A percentile compares a stretch with the other conserved stretches of the same genome.
Conservation (phyloP, 2,113 vertebrate genomes). For the Lampris incognitus region DNA sequence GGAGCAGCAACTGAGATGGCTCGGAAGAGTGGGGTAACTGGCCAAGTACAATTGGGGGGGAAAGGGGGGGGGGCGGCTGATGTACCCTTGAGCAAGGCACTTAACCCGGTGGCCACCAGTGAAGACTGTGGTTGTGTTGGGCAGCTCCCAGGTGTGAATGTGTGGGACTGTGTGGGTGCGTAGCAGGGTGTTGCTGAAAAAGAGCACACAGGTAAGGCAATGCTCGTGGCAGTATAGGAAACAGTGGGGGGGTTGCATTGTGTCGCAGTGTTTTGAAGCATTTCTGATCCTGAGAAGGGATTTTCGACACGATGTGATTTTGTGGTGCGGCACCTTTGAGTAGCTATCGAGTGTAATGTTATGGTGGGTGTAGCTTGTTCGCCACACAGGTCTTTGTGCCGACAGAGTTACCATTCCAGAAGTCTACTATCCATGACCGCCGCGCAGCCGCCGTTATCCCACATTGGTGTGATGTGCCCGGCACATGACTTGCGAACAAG, state of each 20-base stretch:
- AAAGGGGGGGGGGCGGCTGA: too few relatives aligned
- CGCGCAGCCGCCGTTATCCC: background rate
- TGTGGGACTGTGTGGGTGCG: too few relatives aligned
- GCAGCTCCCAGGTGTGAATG: too few relatives aligned
- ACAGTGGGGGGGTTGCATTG: slow-evolving; percentile 53
- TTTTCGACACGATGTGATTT: slow-evolving; percentile 45
- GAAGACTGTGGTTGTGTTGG: too few relatives aligned
- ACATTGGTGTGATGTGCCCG: slow-evolving; percentile 4
- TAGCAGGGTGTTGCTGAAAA: too few relatives aligned
- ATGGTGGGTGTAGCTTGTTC: slow-evolving; percentile 41
- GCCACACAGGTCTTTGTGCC: slow-evolving; percentile 34
- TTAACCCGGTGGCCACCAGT: too few relatives aligned
- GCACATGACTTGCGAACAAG: background rate
- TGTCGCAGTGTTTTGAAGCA: slow-evolving; percentile 56
- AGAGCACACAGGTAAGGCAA: background rate
- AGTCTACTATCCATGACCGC: slow-evolving; percentile 2
- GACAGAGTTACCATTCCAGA: slow-evolving; percentile 14
- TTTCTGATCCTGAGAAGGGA: slow-evolving; percentile 30
- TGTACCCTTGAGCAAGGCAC: too few relatives aligned
- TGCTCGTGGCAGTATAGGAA: slow-evolving; percentile 44
- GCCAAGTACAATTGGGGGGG: too few relatives aligned
- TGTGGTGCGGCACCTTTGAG: slow-evolving; percentile 42
- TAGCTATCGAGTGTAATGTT: slow-evolving; percentile 63
- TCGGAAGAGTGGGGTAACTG: too few relatives aligned
- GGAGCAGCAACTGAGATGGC: too few relatives aligned